Conservation (phyloP, 2,113 vertebrate species). For the Aplodontia rufa region DNA sequence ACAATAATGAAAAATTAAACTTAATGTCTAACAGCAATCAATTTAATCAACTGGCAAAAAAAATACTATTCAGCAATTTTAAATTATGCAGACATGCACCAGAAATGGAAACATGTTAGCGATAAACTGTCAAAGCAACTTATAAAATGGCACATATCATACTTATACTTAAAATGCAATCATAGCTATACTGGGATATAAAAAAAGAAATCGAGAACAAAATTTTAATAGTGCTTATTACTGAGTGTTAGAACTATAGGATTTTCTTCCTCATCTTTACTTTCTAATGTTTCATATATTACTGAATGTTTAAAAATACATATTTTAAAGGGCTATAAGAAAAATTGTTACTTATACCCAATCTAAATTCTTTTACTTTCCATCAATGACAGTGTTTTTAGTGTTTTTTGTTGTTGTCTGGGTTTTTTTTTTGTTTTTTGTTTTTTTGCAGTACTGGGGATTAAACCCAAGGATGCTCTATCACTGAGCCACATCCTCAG, state of each 20-base stretch:
- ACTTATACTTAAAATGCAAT: neutral
- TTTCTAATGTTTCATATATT: neutral
- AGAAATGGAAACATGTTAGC: neutral
- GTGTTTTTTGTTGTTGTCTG: neutral
- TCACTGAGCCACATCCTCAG: neutral
- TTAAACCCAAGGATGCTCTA: neutral
- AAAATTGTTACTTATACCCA: neutral
- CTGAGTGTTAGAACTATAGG: neutral
- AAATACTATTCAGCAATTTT: neutral
- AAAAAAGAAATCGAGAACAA: neutral
- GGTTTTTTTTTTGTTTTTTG: no score
- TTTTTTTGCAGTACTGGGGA: neutral
- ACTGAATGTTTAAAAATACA: conserved; percentile 23
- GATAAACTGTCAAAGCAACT: neutral
- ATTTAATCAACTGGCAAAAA: neutral
- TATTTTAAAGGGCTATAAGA: neutral
- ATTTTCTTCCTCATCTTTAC: neutral
- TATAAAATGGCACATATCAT: neutral
- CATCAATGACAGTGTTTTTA: neutral
- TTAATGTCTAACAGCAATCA: neutral
- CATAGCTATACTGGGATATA: neutral
- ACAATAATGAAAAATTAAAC: neutral
- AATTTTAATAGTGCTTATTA: conserved; percentile 15
- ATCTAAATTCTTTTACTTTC: neutral
- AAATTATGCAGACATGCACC: neutral